Evolutionary conservation across 2,888 invertebrate genomes (phyloP).

Genomic region (Hemicrepidius hirtus): DNA sequence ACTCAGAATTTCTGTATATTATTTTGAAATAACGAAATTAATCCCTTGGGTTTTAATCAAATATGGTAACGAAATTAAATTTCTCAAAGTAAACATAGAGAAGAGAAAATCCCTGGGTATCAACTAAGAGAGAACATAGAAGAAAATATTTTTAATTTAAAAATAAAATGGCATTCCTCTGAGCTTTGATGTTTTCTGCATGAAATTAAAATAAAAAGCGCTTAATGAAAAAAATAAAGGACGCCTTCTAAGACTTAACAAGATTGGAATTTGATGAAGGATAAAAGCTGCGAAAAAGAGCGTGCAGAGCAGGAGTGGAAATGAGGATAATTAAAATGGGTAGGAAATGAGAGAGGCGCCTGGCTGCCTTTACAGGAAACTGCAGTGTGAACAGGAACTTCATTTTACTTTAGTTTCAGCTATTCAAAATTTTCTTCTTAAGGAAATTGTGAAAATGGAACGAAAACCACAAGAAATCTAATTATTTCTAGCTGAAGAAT

Average conservation of each 20-base stretch:
- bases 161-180: slow-evolving; percentile 50
- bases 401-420: slow-evolving; percentile 29
- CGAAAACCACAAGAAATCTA: no score
- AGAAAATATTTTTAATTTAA: slow-evolving; percentile 53
- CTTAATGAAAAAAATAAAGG: slow-evolving; percentile 65
- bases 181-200: slow-evolving; percentile 61
- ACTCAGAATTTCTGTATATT: slow-evolving; percentile 9
- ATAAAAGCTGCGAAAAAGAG: slow-evolving; percentile 67
- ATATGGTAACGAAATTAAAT: slow-evolving; percentile 44
- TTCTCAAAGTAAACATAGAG: slow-evolving; percentile 43
- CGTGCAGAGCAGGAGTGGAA: slow-evolving; percentile 65
- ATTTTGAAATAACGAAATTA: slow-evolving; percentile 29
- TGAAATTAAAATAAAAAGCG: slow-evolving; percentile 62
- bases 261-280: slow-evolving; percentile 68
- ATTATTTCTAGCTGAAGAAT: no score
- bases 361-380: slow-evolving; percentile 38
- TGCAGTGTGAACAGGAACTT: slow-evolving; percentile 45
- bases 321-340: slow-evolving; percentile 68
- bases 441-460: not conserved
- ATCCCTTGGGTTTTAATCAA: slow-evolving; percentile 33
- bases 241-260: slow-evolving; percentile 62
- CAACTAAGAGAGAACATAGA: slow-evolving; percentile 29
- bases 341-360: slow-evolving; percentile 54
- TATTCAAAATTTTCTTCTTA: slow-evolving; percentile 7
- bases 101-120: slow-evolving; percentile 32